phyloP scores from a whole-genome alignment of 2,113 vertebrate genomes.

The Panthera tigris region DNA sequence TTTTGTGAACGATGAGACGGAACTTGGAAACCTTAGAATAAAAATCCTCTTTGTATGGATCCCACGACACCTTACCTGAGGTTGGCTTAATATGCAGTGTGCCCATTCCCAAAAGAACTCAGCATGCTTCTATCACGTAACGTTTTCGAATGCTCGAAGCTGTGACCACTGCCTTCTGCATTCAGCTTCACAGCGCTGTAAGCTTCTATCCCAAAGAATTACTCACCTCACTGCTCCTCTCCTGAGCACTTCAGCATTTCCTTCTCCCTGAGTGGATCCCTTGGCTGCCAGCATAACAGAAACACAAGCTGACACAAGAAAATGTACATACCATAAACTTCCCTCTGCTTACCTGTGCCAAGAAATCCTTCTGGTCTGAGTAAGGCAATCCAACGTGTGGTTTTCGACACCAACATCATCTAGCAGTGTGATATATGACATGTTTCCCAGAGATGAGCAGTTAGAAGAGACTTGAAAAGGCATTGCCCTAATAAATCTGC shows the following conservation, averaged over 20 bases:
- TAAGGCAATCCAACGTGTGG: not conserved
- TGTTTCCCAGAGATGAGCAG: not conserved
- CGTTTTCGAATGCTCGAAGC: not conserved
- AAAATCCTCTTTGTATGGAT: not conserved
- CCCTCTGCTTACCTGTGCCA: not conserved
- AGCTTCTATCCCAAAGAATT: not conserved
- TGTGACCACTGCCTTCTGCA: rapidly evolving
- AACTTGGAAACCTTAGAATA: not conserved
- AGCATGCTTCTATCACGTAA: not conserved
- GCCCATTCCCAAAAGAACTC: not conserved
- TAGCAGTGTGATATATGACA: not conserved
- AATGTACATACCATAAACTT: not conserved
- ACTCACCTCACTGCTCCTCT: not conserved
- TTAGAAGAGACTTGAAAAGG: not conserved
- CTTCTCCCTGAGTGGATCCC: not conserved
- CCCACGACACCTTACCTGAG: not conserved
- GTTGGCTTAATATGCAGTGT: not conserved
- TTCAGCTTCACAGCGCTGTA: rapidly evolving
- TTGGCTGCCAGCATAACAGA: not conserved
- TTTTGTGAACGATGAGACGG: not conserved
- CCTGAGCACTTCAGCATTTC: not conserved
- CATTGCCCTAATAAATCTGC: not conserved
- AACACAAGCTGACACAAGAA: not conserved
- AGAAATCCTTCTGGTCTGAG: constrained; percentile 13
- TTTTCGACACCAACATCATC: not conserved